Conservation (phyloP, 2,797 vertebrate species). For the Cichlasoma orientale region DNA sequence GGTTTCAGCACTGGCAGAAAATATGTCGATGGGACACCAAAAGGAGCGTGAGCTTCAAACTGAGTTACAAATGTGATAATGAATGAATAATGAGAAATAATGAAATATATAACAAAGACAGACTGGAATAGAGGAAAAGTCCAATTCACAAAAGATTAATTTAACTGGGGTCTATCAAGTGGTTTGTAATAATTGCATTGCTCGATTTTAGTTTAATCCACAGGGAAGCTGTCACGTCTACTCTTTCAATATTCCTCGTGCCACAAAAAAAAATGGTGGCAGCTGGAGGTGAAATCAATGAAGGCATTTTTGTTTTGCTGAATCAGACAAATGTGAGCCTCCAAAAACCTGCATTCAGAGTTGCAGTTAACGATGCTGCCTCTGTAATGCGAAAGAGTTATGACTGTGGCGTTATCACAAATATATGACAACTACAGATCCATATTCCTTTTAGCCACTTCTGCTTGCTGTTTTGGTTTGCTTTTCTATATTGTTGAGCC, state of each 20-base stretch:
- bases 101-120: constrained; percentile 31
- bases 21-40: neutral
- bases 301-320: constrained; percentile 12
- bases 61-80: constrained; percentile 17
- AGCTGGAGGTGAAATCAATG: constrained; percentile 18
- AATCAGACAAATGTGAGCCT: constrained; percentile 13
- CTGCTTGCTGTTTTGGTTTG: constrained; percentile 12
- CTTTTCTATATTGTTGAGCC: constrained; percentile 14
- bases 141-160: constrained; percentile 41
- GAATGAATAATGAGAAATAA: constrained; percentile 16
- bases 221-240: constrained; percentile 47
- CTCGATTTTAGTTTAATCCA: constrained; percentile 47
- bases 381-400: neutral
- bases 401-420: neutral
- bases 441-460: neutral
- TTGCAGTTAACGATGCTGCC: neutral
- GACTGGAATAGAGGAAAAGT: constrained; percentile 19
- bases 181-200: constrained; percentile 58
- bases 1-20: constrained; percentile 1
- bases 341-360: neutral
- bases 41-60: neutral
- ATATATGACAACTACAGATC: neutral
- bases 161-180: constrained; percentile 33
- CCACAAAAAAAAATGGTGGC: constrained; percentile 35
- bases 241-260: constrained; percentile 42